Percentiles rank a stretch among this genome's conserved stretches.
phyloP scores from a whole-genome alignment of 2,113 vertebrate species.

The Peromyscus polionotus region DNA sequence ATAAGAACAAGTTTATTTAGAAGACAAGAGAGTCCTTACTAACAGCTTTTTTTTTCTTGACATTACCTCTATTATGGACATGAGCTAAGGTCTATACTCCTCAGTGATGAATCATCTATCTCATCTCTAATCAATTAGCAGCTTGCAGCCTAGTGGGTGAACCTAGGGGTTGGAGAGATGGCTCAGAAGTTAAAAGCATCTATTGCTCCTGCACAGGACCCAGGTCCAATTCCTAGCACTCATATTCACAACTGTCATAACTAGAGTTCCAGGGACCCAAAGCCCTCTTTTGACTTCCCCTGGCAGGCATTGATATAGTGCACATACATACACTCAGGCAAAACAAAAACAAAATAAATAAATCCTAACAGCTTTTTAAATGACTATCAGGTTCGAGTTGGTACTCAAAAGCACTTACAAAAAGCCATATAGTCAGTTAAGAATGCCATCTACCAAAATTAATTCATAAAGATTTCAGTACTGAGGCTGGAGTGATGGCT shows the following conservation, averaged over 20 bases:
- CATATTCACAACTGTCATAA: neutral
- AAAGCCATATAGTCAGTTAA: neutral
- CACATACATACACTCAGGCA: neutral
- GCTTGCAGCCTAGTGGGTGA: neutral
- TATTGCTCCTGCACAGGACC: neutral
- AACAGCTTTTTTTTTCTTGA: neutral
- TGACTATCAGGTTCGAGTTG: neutral
- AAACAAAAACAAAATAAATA: neutral
- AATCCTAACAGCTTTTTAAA: neutral
- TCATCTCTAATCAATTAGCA: neutral
- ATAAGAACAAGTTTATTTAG: neutral
- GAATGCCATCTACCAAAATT: neutral
- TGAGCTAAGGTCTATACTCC: neutral
- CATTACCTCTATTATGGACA: no score
- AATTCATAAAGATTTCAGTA: neutral
- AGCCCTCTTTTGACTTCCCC: neutral
- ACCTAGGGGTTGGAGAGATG: neutral
- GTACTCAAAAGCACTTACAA: neutral
- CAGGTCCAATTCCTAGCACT: neutral
- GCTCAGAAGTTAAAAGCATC: neutral
- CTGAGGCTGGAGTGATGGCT: no score
- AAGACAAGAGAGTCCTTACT: neutral
- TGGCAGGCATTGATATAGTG: neutral
- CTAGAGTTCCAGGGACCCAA: neutral
- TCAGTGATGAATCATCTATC: neutral